A percentile compares a stretch with the other conserved stretches of the same genome.
These are phyloP conservation scores for Cheilosia grossa DNA, from an alignment of 2,888 invertebrate species.

Conservation along the genomic window DNA sequence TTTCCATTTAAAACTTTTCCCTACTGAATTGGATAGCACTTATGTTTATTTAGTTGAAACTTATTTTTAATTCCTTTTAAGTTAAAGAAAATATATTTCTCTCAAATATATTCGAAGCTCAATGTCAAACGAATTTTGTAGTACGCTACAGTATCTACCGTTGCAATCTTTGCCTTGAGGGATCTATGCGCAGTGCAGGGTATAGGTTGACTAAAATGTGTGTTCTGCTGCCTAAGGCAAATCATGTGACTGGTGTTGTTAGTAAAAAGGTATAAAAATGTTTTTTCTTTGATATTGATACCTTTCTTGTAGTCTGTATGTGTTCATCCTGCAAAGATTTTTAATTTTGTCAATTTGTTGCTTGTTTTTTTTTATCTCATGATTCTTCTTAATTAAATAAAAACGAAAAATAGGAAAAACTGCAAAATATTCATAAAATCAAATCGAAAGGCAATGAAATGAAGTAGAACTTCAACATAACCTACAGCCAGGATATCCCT, in stretches of 20 bases:
- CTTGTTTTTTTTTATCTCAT: slow-evolving; percentile 21
- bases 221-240: slow-evolving; percentile 1
- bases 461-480: neutral
- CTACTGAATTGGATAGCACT: too few species aligned
- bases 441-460: neutral
- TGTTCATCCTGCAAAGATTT: slow-evolving; percentile 72
- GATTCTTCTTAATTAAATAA: slow-evolving; percentile 20
- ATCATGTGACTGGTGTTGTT: neutral
- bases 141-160: neutral
- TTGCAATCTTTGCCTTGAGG: neutral
- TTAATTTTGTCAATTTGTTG: slow-evolving; percentile 33
- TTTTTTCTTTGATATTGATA: slow-evolving; percentile 46
- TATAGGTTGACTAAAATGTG: neutral
- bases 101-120: neutral
- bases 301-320: slow-evolving; percentile 70
- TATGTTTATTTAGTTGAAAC: neutral
- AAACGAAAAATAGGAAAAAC: slow-evolving; percentile 33
- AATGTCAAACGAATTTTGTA: neutral
- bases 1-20: neutral
- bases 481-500: neutral
- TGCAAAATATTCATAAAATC: slow-evolving; percentile 38
- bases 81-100: neutral
- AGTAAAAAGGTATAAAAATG: slow-evolving; percentile 3
- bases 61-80: neutral
- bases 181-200: neutral